Base-by-base conservation (phyloP, 92 coral and sea anemone genomes). In the Ricordea florida region DNA sequence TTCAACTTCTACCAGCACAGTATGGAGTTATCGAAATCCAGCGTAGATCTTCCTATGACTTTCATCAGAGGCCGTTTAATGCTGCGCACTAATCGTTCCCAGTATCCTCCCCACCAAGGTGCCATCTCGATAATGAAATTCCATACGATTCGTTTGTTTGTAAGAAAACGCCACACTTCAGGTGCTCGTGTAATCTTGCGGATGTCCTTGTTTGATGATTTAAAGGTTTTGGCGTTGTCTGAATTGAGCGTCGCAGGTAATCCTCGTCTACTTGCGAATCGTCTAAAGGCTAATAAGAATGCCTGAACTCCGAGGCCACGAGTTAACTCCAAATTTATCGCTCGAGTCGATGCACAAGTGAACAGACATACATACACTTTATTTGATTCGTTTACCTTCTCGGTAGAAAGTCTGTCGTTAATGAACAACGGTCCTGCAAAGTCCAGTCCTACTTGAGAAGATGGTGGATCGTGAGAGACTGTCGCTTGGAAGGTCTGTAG, bases 141-240 rank as follows among this genome's bases (percentile, higher is more conserved):
- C n/a, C n/a, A n/a, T n/a, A n/a, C n/a, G n/a, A n/a, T n/a, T n/a
- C n/a, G n/a, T n/a, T n/a, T n/a, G n/a, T n/a, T n/a, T n/a, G 52
- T 37, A 50, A 66, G 44, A 49, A 51, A 67, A 23, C 55, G 62
- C 66, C 74, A 66, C 16, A 66, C 77, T 56, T 78, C 78, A 17
- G 55, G 46, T 14, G 66, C 63, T 66, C 69, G 56, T 20, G 67
- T 66, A 10, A 51, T 51, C 36, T 78, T 66, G 18, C 28, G n/a
- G n/a, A n/a, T n/a, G n/a, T n/a, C n/a, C n/a, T n/a, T n/a, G 70
- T 69, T 33, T 17, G 84, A 46, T 18, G 79, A 76, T 59, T 52
- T 67, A 45, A 83, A 59, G 9, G 84, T 83, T 24, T 68, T 84
- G 3, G 79, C 89, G 26, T 84, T 63, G 62, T 84, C 85, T 11